Base-by-base conservation (phyloP, 2,797 vertebrate genomes). In the Pitangus sulphuratus region DNA sequence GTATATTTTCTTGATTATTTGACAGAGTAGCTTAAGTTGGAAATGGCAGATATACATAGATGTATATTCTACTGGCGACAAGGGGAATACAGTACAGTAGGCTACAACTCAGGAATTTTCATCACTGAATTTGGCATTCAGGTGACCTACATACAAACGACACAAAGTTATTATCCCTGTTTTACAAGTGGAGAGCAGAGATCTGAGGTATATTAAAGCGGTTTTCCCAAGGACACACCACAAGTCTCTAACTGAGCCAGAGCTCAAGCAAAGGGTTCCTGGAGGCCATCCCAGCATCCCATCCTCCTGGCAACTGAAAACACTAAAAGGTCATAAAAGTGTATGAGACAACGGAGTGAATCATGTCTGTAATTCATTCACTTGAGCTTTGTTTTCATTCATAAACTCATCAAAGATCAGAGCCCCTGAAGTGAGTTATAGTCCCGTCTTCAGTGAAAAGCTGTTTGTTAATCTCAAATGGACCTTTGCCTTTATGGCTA, bases 331-430 rank as follows among this genome's bases (percentile, higher is more conserved):
- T 60, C 64, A 57, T 94, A 90, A 92, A 97, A 79, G 48, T 48
- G 19, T 93, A 53, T 83, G 75, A 92, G 90, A 74, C 62, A 80
- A 78, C 56, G 47, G 75, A 89, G 86, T 87, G 81, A 94, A 95
- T 92, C 75, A 83, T 61, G 86, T 48, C 39, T 0, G 2, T 85
- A 92, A 87, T 89, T 95, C 60, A 77, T 74, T 91, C 84, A 85
- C 50, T 92, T 87, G 50, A 83, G 35, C 75, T 94, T 93, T 93
- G 89, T 91, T 95, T 96, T 94, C 87, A 87, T 94, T 87, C 93
- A 91, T 72, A 92, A 92, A 92, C 70, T 95, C 81, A 89, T 84
- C 74, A 92, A 68, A 93, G 84, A 91, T 89, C 66, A 84, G 84
- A 92, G 66, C 33, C 66, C 70, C 69, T 84, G 61, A 92, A 68